Evolutionary conservation across 2,797 vertebrate species (phyloP), one percentile per base, ranked within the genome.

Genomic region (Microhierax caerulescens): DNA sequence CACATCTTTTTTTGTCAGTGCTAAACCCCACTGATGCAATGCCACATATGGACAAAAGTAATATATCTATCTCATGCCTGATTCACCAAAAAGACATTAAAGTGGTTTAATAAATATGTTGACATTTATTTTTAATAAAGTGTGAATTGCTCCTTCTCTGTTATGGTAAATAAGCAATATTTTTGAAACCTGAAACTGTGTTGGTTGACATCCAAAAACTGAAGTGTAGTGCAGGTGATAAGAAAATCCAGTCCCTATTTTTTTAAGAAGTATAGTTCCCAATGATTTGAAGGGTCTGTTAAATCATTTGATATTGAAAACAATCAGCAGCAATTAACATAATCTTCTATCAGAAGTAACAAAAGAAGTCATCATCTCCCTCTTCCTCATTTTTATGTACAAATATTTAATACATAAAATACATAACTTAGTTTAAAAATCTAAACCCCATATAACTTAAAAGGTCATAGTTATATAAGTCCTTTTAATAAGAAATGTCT

Each of bases 71-170:
- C 10, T 81, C 3, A 1, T 72, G 28, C 18, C 41, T 3, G 1
- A 85, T 60, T 73, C 54, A 76, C 8, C 15, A 79, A 85, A 70
- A 89, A 79, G 63, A 43, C 59, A 39, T 60, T 54, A 34, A 90
- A 13, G 34, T 69, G 24, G 10, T 75, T 87, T 93, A 45, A 27
- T 87, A 92, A 88, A 45, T 59, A 82, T 11, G 13, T 28, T 85
- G 65, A 76, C 27, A 61, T 77, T 81, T 87, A 67, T 85, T 92
- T 89, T 80, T 50, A 54, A 69, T 41, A 37, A 94, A 74, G 11
- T 30, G 7, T 69, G 54, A 48, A 74, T 69, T 79, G 14, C 2
- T 69, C 20, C 5, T 85, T 91, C 64, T 79, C 16, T 65, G 17
- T 73, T 76, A 61, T 17, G 23, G 23, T 48, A 39, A 59, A 83